A percentile compares a stretch with the other conserved stretches of the same genome.
Evolutionary conservation across 2,113 vertebrate species (phyloP).

Genomic region (Nycticorax nycticorax): DNA sequence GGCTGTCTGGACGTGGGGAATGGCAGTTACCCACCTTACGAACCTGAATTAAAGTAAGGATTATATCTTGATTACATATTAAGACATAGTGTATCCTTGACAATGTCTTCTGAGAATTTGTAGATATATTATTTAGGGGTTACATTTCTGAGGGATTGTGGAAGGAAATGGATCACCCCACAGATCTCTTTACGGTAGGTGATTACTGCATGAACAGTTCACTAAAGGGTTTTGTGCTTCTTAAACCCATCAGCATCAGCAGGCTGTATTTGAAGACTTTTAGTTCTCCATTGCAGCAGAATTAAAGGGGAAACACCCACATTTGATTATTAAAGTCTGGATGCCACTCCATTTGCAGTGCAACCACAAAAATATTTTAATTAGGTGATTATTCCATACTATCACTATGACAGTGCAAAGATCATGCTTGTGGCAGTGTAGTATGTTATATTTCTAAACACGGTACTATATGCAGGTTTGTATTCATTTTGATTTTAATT

Average conservation of each 20-base stretch:
- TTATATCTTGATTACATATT: neutral
- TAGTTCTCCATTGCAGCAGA: neutral
- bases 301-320: neutral
- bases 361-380: neutral
- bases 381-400: neutral
- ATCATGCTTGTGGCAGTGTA: neutral
- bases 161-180: neutral
- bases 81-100: neutral
- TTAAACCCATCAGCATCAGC: neutral
- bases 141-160: neutral
- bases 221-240: neutral
- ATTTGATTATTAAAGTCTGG: neutral
- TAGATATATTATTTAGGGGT: neutral
- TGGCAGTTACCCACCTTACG: neutral
- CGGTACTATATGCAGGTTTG: neutral
- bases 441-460: neutral
- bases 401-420: neutral
- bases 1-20: neutral
- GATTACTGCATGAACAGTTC: neutral
- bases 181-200: neutral
- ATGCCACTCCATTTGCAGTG: neutral
- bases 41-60: neutral
- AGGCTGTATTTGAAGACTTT: neutral
- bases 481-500: neutral
- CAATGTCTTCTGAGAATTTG: neutral